Evolutionary conservation across 2,888 invertebrate genomes (phyloP).

Genomic region (Sipha maydis): DNA sequence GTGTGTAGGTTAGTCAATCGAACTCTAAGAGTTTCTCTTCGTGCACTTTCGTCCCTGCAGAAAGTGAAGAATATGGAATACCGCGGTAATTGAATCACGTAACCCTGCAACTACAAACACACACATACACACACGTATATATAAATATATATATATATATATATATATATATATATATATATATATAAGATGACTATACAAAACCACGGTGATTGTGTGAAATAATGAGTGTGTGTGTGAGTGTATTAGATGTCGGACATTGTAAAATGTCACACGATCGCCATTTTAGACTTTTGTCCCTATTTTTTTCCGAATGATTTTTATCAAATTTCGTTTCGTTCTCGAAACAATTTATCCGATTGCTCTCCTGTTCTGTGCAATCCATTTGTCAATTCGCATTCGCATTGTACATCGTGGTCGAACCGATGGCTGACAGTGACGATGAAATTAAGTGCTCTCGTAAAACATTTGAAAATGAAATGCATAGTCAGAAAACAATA

Average conservation of each 20-base stretch:
- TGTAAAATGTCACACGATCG: constrained; percentile 13
- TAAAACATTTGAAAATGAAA: too few species aligned
- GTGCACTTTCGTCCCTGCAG: not conserved
- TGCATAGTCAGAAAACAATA: too few species aligned
- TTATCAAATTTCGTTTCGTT: not conserved
- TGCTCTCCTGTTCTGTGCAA: not conserved
- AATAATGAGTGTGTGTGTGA: not conserved
- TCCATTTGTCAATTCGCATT: not conserved
- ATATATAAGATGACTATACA: too few species aligned
- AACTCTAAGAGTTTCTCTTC: too few species aligned
- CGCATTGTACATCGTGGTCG: not conserved
- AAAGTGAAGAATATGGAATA: not conserved
- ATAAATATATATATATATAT: too few species aligned
- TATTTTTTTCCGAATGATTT: not conserved
- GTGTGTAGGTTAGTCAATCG: too few species aligned
- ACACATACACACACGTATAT: too few species aligned
- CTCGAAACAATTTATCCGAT: not conserved
- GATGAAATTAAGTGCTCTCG: too few species aligned
- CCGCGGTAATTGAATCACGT: not conserved
- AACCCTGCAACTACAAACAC: not conserved
- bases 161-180: too few species aligned
- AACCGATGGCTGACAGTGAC: too few species aligned
- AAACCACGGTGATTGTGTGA: not conserved
- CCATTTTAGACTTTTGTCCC: constrained; percentile 9
- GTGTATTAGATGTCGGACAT: constrained; percentile 1